These are phyloP conservation scores for Rhipidura dahli DNA, from an alignment of 2,113 vertebrate genomes.

Conservation along the genomic window DNA sequence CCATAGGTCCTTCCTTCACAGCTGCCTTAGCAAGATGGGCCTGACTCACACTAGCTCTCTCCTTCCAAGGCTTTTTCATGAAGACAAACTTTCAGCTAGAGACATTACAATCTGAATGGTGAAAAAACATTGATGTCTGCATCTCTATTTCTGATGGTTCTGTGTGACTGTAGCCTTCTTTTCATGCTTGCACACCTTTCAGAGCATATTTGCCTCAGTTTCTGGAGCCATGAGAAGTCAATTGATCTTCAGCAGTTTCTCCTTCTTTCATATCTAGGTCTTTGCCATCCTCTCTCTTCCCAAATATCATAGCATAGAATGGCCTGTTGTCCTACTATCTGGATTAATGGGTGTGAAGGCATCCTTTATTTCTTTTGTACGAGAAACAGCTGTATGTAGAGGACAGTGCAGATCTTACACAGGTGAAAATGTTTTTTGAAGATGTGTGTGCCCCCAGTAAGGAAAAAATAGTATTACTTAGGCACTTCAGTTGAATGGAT, in stretches of 20 bases:
- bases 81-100: neutral
- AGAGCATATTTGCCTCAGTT: neutral
- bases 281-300: neutral
- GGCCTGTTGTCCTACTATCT: neutral
- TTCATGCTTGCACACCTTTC: neutral
- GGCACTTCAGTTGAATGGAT: neutral
- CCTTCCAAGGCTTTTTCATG: neutral
- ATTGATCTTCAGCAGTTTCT: neutral
- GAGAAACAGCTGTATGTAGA: neutral
- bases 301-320: neutral
- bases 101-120: neutral
- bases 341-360: neutral
- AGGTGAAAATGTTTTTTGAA: neutral
- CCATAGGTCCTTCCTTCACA: neutral
- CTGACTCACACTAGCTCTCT: neutral
- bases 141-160: neutral
- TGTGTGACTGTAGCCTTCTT: neutral
- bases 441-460: neutral
- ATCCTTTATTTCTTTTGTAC: neutral
- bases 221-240: neutral
- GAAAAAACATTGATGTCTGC: neutral
- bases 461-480: neutral
- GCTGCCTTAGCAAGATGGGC: neutral
- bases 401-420: neutral
- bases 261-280: neutral